Conservation (phyloP, 2,888 invertebrate species). For the Lottia scabra region DNA sequence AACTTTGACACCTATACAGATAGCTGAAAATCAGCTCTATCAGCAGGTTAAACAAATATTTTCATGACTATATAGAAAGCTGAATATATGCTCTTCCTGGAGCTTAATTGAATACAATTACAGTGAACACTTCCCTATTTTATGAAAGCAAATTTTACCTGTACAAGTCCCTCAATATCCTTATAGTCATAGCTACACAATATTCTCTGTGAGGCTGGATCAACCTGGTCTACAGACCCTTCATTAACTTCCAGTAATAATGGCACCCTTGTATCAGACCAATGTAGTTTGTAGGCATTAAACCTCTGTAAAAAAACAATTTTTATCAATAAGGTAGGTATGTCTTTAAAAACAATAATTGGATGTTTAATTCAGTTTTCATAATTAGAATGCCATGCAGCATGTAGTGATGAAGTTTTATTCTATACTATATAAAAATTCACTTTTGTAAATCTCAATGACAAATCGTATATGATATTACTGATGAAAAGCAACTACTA, state of each 20-base stretch:
- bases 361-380: not conserved
- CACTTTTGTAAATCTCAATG: too few species aligned
- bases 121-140: too few species aligned
- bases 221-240: slow-evolving; percentile 90
- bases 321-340: not conserved
- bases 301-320: slow-evolving; percentile 75
- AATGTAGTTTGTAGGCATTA: slow-evolving; percentile 94
- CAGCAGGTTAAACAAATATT: too few species aligned
- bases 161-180: slow-evolving; percentile 83
- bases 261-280: slow-evolving; percentile 92
- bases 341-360: not conserved
- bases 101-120: too few species aligned
- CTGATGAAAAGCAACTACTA: too few species aligned
- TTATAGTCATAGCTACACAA: slow-evolving; percentile 88
- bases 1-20: too few species aligned
- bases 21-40: too few species aligned
- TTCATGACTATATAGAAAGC: too few species aligned
- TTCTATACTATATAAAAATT: too few species aligned
- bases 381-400: not conserved
- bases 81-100: too few species aligned
- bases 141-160: slow-evolving; percentile 43
- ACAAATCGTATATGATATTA: too few species aligned
- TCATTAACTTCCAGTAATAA: slow-evolving; percentile 92
- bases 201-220: slow-evolving; percentile 85
- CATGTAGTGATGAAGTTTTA: not conserved